Conservation (phyloP, 2,888 invertebrate genomes). For the Papilio elwesi region DNA sequence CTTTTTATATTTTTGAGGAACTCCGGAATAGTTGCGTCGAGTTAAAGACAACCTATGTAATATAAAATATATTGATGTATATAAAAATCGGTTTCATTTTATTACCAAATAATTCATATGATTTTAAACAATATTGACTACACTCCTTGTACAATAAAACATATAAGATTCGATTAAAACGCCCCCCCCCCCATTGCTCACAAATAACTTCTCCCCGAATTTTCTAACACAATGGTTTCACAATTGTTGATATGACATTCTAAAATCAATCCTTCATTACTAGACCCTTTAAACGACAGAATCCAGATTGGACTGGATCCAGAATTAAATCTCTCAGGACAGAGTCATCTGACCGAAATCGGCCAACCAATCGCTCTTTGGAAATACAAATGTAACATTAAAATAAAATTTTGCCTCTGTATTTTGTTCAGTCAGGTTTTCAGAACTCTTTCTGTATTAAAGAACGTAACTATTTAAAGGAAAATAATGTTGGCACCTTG, state of each 20-base stretch:
- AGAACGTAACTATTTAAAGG: no score
- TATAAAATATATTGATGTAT: slow-evolving; percentile 85
- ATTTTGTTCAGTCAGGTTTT: no score
- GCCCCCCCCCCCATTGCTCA: no score
- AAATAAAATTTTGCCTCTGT: no score
- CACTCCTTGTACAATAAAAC: not conserved
- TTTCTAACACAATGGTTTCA: not conserved
- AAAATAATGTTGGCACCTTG: no score
- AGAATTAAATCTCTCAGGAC: no score
- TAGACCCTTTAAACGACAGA: not conserved
- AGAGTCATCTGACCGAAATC: no score
- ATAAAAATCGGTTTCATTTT: slow-evolving; percentile 71
- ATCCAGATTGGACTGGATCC: not conserved
- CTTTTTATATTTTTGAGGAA: slow-evolving; percentile 84
- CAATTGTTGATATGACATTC: not conserved
- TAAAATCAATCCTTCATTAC: not conserved
- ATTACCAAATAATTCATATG: not conserved
- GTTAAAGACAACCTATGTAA: slow-evolving; percentile 84
- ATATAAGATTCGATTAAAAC: not conserved
- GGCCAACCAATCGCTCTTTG: no score
- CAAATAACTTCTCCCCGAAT: no score
- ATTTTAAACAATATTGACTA: not conserved
- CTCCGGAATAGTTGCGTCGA: slow-evolving; percentile 82
- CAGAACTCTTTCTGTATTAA: no score
- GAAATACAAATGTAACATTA: no score